Evolutionary conservation across 2,888 invertebrate genomes (phyloP).

Genomic region (Dicyrtoma fusca): DNA sequence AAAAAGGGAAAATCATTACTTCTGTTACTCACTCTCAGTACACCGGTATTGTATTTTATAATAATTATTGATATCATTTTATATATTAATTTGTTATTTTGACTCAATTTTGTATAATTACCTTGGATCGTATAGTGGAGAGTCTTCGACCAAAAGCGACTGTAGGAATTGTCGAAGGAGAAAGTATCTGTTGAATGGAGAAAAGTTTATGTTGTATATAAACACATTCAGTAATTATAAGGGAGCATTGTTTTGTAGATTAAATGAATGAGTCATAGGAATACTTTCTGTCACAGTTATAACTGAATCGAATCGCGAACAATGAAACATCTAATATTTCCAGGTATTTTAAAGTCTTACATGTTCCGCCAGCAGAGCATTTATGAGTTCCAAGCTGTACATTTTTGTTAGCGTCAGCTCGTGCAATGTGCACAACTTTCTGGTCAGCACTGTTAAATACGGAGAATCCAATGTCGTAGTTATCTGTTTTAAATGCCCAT

Average conservation of each 20-base stretch:
- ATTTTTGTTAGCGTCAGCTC: conserved; percentile 19
- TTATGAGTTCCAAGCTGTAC: conserved; percentile 10
- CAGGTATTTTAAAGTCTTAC: conserved; percentile 6
- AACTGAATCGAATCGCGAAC: background rate
- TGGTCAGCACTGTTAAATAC: background rate
- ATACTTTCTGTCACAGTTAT: background rate
- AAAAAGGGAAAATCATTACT: no score
- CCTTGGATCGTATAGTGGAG: conserved; percentile 5
- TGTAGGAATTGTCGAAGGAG: conserved; percentile 30
- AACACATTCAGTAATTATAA: background rate
- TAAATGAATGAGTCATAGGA: no score
- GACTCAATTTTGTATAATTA: no score
- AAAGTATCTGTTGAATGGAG: conserved; percentile 9
- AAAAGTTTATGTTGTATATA: background rate
- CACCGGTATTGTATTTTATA: no score
- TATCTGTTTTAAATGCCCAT: conserved; percentile 2
- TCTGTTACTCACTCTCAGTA: no score
- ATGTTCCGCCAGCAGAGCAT: background rate
- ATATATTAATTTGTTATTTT: no score
- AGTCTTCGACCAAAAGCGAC: conserved; percentile 19
- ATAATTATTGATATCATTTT: no score
- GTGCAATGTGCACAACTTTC: background rate
- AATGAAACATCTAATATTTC: background rate
- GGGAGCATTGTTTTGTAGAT: no score
- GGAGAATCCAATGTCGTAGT: conserved; percentile 16